Evolutionary conservation across 2,113 vertebrate species (phyloP), one percentile per base, ranked within the genome.

Genomic region (Phalacrocorax brasilianus): DNA sequence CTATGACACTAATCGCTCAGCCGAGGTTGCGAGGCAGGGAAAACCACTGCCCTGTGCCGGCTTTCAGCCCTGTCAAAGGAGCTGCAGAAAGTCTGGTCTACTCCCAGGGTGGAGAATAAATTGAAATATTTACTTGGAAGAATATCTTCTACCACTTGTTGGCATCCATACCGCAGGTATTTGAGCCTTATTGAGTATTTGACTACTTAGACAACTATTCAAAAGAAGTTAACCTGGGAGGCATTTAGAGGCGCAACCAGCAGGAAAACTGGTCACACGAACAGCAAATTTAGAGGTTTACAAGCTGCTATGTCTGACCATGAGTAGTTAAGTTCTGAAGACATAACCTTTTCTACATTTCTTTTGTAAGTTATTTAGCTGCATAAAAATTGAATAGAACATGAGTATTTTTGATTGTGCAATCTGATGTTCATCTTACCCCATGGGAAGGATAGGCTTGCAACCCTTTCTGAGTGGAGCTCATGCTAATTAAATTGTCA

Each of bases 141-240:
- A 40, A 8, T 23, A 18, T 16, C 18, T 79, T 17, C 70, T 81
- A 21, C 38, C 5, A 6, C 42, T 52, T 59, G 18, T 5, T 53
- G n/a, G 27, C n/a, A 26, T 44, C 3, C 0, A 0, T 23, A 21
- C 18, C 4, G 4, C n/a, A 26, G 17, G 19, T 7, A 15, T 50
- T 11, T 32, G 59, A 70, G 40, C 8, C 55, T 15, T 21, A 13
- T 2, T 6, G 35, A 58, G 35, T n/a, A 50, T 21, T 24, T n/a
- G 47, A 75, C 40, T 44, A 9, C 44, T 47, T 14, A 9, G 45
- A 26, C 5, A 52, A 33, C 61, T 32, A 53, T 28, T 80, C 32
- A 22, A 6, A 61, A 49, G 33, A 59, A 5, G 11, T 77, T 45
- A 58, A 88, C 24, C 45, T 56, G 47, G 28, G 47, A 84, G 76